phyloP scores from a whole-genome alignment of 2,797 vertebrate genomes.

The Propithecus deckenii region DNA sequence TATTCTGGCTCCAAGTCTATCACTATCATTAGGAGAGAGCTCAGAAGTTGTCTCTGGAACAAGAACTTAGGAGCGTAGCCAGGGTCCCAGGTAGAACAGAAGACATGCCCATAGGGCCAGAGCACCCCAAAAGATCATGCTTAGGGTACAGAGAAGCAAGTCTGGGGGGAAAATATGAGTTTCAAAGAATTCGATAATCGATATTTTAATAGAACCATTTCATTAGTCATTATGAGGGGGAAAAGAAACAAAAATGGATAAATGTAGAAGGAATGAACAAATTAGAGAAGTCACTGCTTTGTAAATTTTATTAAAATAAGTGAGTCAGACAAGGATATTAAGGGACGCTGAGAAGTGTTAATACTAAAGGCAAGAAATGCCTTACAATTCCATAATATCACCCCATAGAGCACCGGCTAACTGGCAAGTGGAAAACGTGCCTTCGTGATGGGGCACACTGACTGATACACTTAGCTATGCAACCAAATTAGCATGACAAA shows the following conservation, averaged over 20 bases:
- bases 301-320: background rate
- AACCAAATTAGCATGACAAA: background rate
- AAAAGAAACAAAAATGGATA: background rate
- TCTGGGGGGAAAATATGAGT: accelerated
- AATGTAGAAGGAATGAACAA: background rate
- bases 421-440: background rate
- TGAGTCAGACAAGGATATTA: background rate
- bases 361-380: too few relatives aligned
- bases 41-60: background rate
- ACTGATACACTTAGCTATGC: background rate
- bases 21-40: background rate
- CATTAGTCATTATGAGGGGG: background rate
- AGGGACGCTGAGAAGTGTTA: background rate
- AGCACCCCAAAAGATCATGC: background rate
- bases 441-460: background rate
- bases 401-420: background rate
- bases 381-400: too few relatives aligned
- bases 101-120: background rate
- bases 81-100: background rate
- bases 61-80: background rate
- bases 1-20: background rate
- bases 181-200: background rate
- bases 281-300: background rate
- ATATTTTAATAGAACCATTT: background rate
- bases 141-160: background rate